Conservation (phyloP, 92 coral and sea anemone genomes). For the Palythoa grandiflora region DNA sequence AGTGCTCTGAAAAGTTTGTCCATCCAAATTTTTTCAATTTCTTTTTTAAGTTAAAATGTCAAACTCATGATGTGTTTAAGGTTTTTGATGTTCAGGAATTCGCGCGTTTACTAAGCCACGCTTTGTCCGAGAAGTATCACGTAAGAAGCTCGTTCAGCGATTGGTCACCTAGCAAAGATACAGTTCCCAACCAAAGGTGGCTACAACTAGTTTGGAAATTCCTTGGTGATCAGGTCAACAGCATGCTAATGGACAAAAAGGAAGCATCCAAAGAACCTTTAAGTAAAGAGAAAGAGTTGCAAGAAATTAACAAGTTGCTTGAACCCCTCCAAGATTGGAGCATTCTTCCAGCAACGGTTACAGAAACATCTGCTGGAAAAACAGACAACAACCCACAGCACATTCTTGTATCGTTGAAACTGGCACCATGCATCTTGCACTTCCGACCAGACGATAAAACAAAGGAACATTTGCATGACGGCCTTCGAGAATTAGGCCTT, state of each 20-base stretch:
- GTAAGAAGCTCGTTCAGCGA: neutral
- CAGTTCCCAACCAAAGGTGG: constrained; percentile 38
- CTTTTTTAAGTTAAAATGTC: neutral
- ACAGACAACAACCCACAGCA: neutral
- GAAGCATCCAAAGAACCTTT: neutral
- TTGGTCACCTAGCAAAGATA: neutral
- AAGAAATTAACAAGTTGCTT: constrained; percentile 16
- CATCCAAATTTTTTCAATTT: constrained; percentile 26
- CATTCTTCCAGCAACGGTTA: constrained; percentile 46
- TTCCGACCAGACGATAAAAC: neutral
- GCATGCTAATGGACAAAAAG: neutral
- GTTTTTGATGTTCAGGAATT: constrained; percentile 37
- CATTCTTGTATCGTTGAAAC: constrained; percentile 53
- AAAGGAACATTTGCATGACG: neutral
- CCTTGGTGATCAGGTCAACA: neutral
- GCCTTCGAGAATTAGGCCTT: neutral
- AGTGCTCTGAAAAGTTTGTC: constrained; percentile 62
- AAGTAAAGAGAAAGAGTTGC: neutral
- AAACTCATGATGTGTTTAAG: no score
- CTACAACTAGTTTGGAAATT: constrained; percentile 11
- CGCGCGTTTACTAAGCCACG: constrained; percentile 26
- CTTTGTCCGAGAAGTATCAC: neutral
- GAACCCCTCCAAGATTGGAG: constrained; percentile 56
- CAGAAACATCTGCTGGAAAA: neutral
- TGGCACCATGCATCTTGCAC: constrained; percentile 47